These are phyloP conservation scores for Montipora capricornis DNA, from an alignment of 64 coral and sea anemone genomes.

Conservation along the genomic window DNA sequence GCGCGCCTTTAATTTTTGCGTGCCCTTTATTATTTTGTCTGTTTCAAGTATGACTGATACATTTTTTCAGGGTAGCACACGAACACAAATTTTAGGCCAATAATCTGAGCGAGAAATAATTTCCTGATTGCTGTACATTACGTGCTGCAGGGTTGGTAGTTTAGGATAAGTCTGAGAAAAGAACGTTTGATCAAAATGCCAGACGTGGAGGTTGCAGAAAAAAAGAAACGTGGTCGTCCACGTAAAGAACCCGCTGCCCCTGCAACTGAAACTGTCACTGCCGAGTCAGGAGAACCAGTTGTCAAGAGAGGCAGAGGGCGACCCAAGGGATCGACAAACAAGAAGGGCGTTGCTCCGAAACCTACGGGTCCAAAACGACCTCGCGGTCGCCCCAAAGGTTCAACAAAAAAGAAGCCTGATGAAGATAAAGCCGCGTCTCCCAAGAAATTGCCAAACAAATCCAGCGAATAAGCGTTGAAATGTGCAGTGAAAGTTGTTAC, in stretches of 20 bases:
- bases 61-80: neutral
- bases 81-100: neutral
- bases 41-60: too few relatives aligned
- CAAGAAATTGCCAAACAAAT: conserved; percentile 22
- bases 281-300: conserved; percentile 15
- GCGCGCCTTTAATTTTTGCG: neutral
- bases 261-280: neutral
- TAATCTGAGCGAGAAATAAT: neutral
- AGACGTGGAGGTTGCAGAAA: conserved; percentile 9
- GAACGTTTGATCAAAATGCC: conserved; percentile 18
- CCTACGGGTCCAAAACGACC: conserved; percentile 66
- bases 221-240: conserved; percentile 39
- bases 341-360: conserved; percentile 40
- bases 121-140: neutral
- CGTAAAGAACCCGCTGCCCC: conserved; percentile 17
- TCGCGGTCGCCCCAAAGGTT: conserved; percentile 76
- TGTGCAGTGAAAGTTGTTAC: neutral
- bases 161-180: neutral
- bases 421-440: neutral
- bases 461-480: conserved; percentile 10
- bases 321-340: conserved; percentile 64
- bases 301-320: conserved; percentile 77
- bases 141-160: neutral
- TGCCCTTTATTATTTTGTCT: too few relatives aligned
- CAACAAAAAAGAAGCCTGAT: conserved; percentile 45